Conservation (phyloP, 2,797 vertebrate genomes). For the Pygocentrus nattereri region DNA sequence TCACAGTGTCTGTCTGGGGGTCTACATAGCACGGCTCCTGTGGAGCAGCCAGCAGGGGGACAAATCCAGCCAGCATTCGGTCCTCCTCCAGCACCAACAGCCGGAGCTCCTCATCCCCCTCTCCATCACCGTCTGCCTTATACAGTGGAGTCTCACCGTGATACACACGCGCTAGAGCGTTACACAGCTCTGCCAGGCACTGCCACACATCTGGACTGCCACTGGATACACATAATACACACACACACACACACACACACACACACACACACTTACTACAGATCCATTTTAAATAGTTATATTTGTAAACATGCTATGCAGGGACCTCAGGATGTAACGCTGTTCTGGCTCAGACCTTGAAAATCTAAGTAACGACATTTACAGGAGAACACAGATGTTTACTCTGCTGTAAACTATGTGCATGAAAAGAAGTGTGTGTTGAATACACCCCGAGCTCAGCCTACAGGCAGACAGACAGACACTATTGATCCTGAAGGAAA, state of each 20-base stretch:
- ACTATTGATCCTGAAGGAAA: too few species aligned
- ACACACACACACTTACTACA: neutral
- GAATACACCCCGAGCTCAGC: too few species aligned
- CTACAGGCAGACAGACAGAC: too few species aligned
- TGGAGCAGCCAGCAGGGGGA: slow-evolving; percentile 84
- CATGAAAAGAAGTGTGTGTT: too few species aligned
- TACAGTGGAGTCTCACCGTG: slow-evolving; percentile 94
- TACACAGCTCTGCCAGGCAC: slow-evolving; percentile 93
- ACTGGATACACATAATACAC: slow-evolving; percentile 73
- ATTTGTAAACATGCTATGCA: too few species aligned
- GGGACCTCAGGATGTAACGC: neutral
- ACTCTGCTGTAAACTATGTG: too few species aligned
- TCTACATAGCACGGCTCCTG: slow-evolving; percentile 98
- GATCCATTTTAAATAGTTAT: neutral
- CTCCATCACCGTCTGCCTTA: slow-evolving; percentile 83
- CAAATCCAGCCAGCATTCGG: slow-evolving; percentile 80
- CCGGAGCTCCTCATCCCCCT: slow-evolving; percentile 85
- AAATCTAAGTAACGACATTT: too few species aligned
- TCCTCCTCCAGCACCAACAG: slow-evolving; percentile 83
- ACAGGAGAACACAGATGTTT: too few species aligned
- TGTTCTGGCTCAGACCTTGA: too few species aligned
- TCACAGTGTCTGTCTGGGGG: slow-evolving; percentile 90
- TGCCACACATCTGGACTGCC: slow-evolving; percentile 91
- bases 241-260: too few species aligned
- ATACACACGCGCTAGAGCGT: slow-evolving; percentile 90